Percentiles rank a stretch among this genome's conserved stretches.
These are phyloP conservation scores for Blastomussa wellsi DNA, from an alignment of 92 coral and sea anemone species.

Conservation along the genomic window DNA sequence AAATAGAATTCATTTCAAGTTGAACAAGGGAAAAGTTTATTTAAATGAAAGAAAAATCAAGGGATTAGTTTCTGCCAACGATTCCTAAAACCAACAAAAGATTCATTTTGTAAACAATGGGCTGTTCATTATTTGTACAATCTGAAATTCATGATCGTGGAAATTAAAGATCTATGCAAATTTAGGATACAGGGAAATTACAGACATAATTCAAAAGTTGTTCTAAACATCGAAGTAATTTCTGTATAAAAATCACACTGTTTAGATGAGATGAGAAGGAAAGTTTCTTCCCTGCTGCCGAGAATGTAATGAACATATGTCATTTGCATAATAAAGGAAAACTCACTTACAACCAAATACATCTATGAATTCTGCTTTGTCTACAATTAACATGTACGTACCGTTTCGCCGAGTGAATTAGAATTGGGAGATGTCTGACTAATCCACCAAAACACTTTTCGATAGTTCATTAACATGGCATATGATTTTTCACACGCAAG, in stretches of 20 bases:
- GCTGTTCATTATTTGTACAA: slow-evolving; percentile 4
- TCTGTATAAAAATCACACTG: not conserved
- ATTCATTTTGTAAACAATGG: slow-evolving; percentile 9
- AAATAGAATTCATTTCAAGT: not conserved
- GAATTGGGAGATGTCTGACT: not conserved
- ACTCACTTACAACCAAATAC: not conserved
- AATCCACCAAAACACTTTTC: slow-evolving; percentile 3
- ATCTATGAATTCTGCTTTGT: too few species aligned
- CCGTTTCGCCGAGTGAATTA: not conserved
- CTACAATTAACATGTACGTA: not conserved
- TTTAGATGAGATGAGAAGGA: not conserved
- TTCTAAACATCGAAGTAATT: not conserved
- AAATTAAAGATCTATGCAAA: not conserved
- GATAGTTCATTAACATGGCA: not conserved
- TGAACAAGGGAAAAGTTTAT: not conserved
- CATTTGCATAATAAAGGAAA: slow-evolving; percentile 16
- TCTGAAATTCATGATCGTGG: not conserved
- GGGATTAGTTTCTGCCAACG: not conserved
- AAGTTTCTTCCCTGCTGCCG: not conserved
- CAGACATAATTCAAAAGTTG: not conserved
- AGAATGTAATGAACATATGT: slow-evolving; percentile 1
- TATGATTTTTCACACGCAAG: slow-evolving; percentile 1
- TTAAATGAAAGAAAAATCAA: not conserved
- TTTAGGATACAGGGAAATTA: not conserved
- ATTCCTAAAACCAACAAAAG: slow-evolving; percentile 11